Conservation (phyloP, 2,113 vertebrate genomes). For the Oncorhynchus gorbuscha region DNA sequence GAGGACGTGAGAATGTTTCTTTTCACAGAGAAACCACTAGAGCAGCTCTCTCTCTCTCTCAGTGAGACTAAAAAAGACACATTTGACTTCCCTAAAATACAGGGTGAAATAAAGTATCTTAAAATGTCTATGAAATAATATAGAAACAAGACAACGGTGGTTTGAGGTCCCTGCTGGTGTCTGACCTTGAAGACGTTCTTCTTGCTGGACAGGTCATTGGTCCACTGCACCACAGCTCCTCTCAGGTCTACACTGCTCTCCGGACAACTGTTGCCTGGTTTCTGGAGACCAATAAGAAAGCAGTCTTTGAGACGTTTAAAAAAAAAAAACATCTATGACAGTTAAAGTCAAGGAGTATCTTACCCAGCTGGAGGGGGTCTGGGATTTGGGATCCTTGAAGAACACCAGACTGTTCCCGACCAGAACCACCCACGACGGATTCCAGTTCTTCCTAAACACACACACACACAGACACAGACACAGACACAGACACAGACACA, state of each 20-base stretch:
- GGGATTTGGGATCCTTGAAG: constrained; percentile 85
- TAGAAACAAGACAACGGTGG: too few species aligned
- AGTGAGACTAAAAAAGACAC: too few species aligned
- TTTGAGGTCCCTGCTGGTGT: background rate
- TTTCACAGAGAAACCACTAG: too few species aligned
- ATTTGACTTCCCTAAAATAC: too few species aligned
- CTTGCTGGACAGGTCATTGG: constrained; percentile 86
- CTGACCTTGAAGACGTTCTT: constrained; percentile 89
- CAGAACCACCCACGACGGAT: constrained; percentile 85
- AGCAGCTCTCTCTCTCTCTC: too few species aligned
- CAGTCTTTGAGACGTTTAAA: too few species aligned
- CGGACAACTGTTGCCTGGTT: constrained; percentile 82
- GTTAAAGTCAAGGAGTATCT: constrained; percentile 40
- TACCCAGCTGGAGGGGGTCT: constrained; percentile 83
- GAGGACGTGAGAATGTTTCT: too few species aligned
- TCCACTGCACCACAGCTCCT: constrained; percentile 84
- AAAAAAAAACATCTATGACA: too few species aligned
- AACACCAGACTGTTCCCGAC: constrained; percentile 90
- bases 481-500: too few species aligned
- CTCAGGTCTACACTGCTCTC: constrained; percentile 91
- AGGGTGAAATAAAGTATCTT: background rate
- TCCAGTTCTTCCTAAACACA: constrained; percentile 85
- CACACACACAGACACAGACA: too few species aligned
- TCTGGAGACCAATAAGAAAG: constrained; percentile 60
- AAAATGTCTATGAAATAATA: too few species aligned